phyloP scores from a whole-genome alignment of 2,888 invertebrate genomes.

The Germaria angustata region DNA sequence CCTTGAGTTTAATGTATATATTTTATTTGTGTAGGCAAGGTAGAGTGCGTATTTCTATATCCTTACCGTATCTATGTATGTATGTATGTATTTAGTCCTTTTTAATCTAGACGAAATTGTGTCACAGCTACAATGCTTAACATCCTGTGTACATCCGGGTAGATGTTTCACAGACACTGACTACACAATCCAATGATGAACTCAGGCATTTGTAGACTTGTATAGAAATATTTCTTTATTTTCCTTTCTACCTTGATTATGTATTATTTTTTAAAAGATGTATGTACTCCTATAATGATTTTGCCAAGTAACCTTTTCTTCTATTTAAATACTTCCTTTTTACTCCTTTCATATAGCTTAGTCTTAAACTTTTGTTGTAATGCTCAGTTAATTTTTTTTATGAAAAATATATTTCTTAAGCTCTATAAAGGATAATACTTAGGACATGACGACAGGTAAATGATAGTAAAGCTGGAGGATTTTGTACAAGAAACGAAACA shows the following conservation, averaged over 20 bases:
- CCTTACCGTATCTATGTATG: neutral
- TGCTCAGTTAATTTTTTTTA: neutral
- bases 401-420: neutral
- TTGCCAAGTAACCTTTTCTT: slow-evolving; percentile 13
- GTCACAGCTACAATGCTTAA: slow-evolving; percentile 5
- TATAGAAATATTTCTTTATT: neutral
- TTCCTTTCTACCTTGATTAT: neutral
- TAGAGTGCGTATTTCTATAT: slow-evolving; percentile 32
- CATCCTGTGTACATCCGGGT: slow-evolving; percentile 4
- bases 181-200: neutral
- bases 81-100: slow-evolving; percentile 10
- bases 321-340: slow-evolving; percentile 8
- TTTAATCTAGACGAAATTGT: slow-evolving; percentile 24
- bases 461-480: neutral
- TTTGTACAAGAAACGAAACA: too few species aligned
- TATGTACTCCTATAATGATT: neutral
- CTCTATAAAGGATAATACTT: neutral
- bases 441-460: neutral
- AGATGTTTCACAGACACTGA: slow-evolving; percentile 7
- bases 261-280: neutral
- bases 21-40: neutral
- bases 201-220: neutral
- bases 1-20: neutral
- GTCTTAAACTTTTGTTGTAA: neutral
- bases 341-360: neutral